Percentiles rank a stretch among this genome's conserved stretches.
These are phyloP conservation scores for Sialis fuliginosa DNA, from an alignment of 2,888 invertebrate genomes.

Conservation along the genomic window DNA sequence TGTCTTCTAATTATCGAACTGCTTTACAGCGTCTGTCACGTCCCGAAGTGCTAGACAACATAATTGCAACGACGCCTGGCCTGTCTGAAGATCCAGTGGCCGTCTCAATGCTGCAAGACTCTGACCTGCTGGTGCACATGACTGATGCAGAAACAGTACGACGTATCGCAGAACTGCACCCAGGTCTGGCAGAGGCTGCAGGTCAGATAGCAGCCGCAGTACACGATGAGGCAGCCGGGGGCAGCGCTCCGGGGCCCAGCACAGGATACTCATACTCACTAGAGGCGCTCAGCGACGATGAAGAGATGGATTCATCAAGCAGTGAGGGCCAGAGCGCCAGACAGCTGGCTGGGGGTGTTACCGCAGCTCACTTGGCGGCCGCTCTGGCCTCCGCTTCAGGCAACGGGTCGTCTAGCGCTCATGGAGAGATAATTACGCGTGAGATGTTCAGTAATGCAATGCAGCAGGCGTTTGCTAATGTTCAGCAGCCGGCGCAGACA, in stretches of 20 bases:
- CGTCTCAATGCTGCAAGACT: slow-evolving; percentile 57
- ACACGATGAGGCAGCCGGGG: slow-evolving; percentile 31
- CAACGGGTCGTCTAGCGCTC: slow-evolving; percentile 15
- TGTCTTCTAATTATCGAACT: slow-evolving; percentile 41
- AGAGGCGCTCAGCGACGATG: slow-evolving; percentile 33
- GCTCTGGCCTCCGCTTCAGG: slow-evolving; percentile 32
- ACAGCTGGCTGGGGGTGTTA: slow-evolving; percentile 41
- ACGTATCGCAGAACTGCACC: slow-evolving; percentile 48
- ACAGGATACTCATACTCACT: slow-evolving; percentile 31
- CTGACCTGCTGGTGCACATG: slow-evolving; percentile 53
- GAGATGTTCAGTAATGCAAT: slow-evolving; percentile 69
- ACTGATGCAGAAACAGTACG: slow-evolving; percentile 48
- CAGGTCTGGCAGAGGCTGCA: slow-evolving; percentile 49
- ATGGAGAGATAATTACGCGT: slow-evolving; percentile 39
- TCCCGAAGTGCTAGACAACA: slow-evolving; percentile 39
- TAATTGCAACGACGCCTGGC: slow-evolving; percentile 51
- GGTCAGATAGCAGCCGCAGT: slow-evolving; percentile 41
- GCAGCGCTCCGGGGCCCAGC: slow-evolving; percentile 31
- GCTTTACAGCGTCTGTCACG: slow-evolving; percentile 36
- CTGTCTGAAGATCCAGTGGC: slow-evolving; percentile 53
- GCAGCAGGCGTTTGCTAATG: slow-evolving; percentile 40
- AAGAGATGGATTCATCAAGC: slow-evolving; percentile 31
- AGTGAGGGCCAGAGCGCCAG: slow-evolving; percentile 21
- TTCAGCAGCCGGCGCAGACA: slow-evolving; percentile 12
- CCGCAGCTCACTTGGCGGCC: slow-evolving; percentile 57